These are phyloP conservation scores for Hybognathus amarus DNA, from an alignment of 2,797 vertebrate species.

Conservation along the genomic window DNA sequence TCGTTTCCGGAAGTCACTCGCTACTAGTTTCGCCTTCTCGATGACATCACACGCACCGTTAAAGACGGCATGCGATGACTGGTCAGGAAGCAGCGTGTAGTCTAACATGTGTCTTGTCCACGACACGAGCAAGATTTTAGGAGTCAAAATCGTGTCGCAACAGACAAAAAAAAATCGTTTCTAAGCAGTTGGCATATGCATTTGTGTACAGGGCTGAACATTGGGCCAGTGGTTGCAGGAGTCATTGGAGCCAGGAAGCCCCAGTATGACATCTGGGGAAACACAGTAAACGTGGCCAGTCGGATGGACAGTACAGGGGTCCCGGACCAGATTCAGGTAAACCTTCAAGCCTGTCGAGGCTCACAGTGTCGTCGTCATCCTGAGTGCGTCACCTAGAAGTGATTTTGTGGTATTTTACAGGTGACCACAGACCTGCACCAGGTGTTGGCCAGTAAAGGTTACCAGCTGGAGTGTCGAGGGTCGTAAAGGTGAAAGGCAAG, in stretches of 20 bases:
- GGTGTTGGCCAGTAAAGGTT: slow-evolving; percentile 89
- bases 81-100: too few relatives aligned
- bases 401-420: slow-evolving; percentile 64
- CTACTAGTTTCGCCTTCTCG: too few relatives aligned
- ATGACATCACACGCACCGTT: too few relatives aligned
- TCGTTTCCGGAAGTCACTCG: too few relatives aligned
- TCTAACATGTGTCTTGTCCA: too few relatives aligned
- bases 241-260: slow-evolving; percentile 93
- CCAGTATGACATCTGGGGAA: slow-evolving; percentile 95
- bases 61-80: too few relatives aligned
- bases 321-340: slow-evolving; percentile 93
- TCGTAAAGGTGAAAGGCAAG: slow-evolving; percentile 96
- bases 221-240: slow-evolving; percentile 92
- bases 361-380: neutral
- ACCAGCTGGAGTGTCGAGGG: slow-evolving; percentile 89
- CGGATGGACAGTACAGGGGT: slow-evolving; percentile 98
- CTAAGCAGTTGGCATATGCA: neutral
- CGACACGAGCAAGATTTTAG: too few relatives aligned
- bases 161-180: too few relatives aligned
- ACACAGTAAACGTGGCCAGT: slow-evolving; percentile 97
- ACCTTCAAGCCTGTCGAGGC: neutral
- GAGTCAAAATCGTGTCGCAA: too few relatives aligned
- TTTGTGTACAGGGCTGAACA: slow-evolving; percentile 84
- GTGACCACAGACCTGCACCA: slow-evolving; percentile 94
- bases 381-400: neutral